These are phyloP conservation scores for Andrena bucephala DNA, from an alignment of 2,888 invertebrate genomes.

Conservation along the genomic window DNA sequence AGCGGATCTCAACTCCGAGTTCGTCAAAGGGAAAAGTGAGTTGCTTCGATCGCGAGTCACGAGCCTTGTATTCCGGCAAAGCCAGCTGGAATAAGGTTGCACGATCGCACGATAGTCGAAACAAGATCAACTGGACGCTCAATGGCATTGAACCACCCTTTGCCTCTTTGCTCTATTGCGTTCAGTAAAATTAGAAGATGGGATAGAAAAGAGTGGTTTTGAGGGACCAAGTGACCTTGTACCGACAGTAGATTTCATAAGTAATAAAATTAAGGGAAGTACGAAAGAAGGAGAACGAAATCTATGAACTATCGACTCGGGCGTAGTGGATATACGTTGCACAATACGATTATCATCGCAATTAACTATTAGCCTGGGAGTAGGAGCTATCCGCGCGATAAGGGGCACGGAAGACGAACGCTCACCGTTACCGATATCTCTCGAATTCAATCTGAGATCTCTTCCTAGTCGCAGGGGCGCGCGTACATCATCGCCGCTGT, in stretches of 20 bases:
- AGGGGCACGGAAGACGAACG: neutral
- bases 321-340: neutral
- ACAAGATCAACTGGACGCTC: too few relatives aligned
- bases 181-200: too few relatives aligned
- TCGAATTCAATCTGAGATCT: constrained; percentile 26
- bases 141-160: too few relatives aligned
- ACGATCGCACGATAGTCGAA: too few relatives aligned
- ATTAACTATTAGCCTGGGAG: constrained; percentile 43
- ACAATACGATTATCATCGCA: neutral
- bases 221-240: too few relatives aligned
- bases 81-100: too few relatives aligned
- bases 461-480: constrained; percentile 27
- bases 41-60: constrained; percentile 67
- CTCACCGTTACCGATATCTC: neutral
- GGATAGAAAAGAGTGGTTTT: too few relatives aligned
- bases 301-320: neutral
- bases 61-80: neutral
- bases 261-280: too few relatives aligned
- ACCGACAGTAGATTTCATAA: too few relatives aligned
- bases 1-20: constrained; percentile 87
- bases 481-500: constrained; percentile 55
- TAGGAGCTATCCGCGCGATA: constrained; percentile 1
- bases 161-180: too few relatives aligned
- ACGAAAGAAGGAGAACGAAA: neutral
- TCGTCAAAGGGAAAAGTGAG: constrained; percentile 93